Percentiles rank a stretch among this genome's conserved stretches.
Conservation (phyloP, 1,140 invertebrate genomes). For the Drosophila nebulosa region DNA sequence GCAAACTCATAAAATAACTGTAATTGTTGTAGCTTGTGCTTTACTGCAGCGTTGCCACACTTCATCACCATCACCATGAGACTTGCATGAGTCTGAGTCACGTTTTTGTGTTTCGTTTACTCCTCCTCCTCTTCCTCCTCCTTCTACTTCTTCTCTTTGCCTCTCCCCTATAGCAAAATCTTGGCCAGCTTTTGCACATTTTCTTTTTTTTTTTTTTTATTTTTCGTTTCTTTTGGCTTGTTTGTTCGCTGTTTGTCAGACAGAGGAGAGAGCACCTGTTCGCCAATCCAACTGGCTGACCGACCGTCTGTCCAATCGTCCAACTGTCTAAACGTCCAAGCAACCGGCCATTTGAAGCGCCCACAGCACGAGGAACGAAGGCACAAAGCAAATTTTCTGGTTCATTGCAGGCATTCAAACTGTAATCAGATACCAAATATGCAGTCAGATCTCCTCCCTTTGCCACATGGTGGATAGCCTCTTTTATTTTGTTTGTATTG, state of each 20-base stretch:
- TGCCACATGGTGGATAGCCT: not conserved
- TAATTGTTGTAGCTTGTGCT: conserved; percentile 67
- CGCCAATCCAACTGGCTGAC: not conserved
- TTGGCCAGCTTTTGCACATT: conserved; percentile 1
- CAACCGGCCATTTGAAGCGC: conserved; percentile 21
- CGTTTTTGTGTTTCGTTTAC: conserved; percentile 29
- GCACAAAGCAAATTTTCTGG: conserved; percentile 66
- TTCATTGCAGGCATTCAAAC: conserved; percentile 74
- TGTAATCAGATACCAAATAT: conserved; percentile 67
- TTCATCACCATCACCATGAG: conserved; percentile 35
- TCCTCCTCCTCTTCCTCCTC: not conserved
- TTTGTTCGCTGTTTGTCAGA: conserved; percentile 4
- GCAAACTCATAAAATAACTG: conserved; percentile 78
- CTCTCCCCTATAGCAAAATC: conserved; percentile 19
- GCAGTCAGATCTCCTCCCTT: not conserved
- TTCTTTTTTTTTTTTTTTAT: not conserved
- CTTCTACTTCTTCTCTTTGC: not conserved
- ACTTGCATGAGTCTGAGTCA: conserved; percentile 39
- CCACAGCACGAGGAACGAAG: conserved; percentile 48
- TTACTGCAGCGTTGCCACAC: conserved; percentile 52
- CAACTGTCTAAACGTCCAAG: too few relatives aligned
- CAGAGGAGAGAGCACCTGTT: conserved; percentile 32
- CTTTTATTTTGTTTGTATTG: too few relatives aligned
- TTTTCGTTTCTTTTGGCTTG: not conserved
- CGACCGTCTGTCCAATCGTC: not conserved